Evolutionary conservation across 2,113 vertebrate species (phyloP).

Genomic region (Aspiorhynchus laticeps): DNA sequence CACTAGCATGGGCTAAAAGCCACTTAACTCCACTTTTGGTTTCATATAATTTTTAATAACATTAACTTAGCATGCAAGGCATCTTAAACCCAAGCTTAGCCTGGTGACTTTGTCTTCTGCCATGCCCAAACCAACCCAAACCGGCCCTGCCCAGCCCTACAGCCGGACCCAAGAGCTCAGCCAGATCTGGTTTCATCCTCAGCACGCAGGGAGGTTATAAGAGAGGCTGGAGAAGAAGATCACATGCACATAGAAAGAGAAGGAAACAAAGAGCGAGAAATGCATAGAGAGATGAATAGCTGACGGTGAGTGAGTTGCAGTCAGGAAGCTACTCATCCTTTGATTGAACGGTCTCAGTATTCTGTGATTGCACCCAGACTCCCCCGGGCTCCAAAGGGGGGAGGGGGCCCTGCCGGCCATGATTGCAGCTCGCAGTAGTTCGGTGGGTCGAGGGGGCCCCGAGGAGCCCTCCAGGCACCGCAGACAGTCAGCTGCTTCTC

Average conservation of each 20-base stretch:
- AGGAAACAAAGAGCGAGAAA: conserved; percentile 39
- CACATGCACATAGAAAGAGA: conserved; percentile 47
- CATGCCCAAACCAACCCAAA: conserved; percentile 61
- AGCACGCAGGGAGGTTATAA: conserved; percentile 78
- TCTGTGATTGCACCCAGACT: conserved; percentile 1
- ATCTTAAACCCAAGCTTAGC: background rate
- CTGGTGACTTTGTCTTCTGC: conserved; percentile 27
- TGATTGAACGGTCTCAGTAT: background rate
- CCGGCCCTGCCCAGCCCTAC: conserved; percentile 35
- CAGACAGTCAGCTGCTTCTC: conserved; percentile 81
- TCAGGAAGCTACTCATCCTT: background rate
- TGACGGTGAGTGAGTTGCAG: background rate
- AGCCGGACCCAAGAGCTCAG: conserved; percentile 70
- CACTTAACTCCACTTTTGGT: background rate
- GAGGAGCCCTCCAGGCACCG: conserved; percentile 74
- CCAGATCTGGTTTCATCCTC: conserved; percentile 86
- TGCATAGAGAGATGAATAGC: conserved; percentile 7
- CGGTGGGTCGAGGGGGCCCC: conserved; percentile 73
- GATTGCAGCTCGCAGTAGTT: conserved; percentile 86
- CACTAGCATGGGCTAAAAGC: background rate
- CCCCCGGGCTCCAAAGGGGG: conserved; percentile 2
- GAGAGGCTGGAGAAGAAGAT: conserved; percentile 50
- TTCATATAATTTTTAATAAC: background rate
- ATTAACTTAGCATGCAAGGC: background rate
- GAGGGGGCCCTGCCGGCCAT: conserved; percentile 67